Percentiles rank a stretch among this genome's conserved stretches.
These are phyloP conservation scores for Hyperoplus lanceolatus DNA, from an alignment of 2,797 vertebrate species.

Conservation along the genomic window DNA sequence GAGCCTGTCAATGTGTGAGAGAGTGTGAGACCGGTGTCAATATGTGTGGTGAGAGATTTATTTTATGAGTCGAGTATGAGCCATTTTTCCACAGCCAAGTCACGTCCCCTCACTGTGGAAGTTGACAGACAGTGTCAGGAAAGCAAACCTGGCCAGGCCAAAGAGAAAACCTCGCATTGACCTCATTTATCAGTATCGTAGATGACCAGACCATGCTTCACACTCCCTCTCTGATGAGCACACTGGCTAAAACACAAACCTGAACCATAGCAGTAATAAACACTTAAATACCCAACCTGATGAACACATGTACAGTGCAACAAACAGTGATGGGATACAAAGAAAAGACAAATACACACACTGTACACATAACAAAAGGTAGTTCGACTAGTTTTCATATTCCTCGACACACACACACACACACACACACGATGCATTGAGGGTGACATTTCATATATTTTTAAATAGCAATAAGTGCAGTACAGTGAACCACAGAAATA, in stretches of 20 bases:
- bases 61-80: background rate
- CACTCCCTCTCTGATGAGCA: conserved; percentile 22
- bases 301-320: background rate
- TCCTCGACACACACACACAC: background rate
- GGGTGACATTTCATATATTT: conserved; percentile 1
- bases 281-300: background rate
- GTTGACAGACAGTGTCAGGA: conserved; percentile 48
- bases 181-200: conserved; percentile 59
- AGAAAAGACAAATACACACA: background rate
- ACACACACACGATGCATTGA: background rate
- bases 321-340: background rate
- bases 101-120: conserved; percentile 22
- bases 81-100: conserved; percentile 12
- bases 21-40: background rate
- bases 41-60: background rate
- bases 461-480: background rate
- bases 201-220: conserved; percentile 39
- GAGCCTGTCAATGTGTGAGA: conserved; percentile 8
- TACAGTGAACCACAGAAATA: conserved; percentile 7
- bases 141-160: conserved; percentile 24
- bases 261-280: background rate
- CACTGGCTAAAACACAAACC: conserved; percentile 1
- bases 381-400: background rate
- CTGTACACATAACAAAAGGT: background rate
- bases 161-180: conserved; percentile 58